phyloP scores from a whole-genome alignment of 2,113 vertebrate genomes.

The Danionella cerebrum region DNA sequence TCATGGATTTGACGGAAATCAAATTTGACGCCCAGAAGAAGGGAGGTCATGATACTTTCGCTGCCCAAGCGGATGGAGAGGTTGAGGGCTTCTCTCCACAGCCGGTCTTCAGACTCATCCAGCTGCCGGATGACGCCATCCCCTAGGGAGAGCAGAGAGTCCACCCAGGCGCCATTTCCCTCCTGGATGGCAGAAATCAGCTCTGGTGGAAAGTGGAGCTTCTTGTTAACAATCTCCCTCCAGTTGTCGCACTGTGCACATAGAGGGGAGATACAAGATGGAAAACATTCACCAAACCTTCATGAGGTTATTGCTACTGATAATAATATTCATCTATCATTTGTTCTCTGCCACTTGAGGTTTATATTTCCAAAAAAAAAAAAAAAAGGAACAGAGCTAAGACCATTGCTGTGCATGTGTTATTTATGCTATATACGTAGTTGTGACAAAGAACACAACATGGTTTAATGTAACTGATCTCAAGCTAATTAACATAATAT shows the following conservation, averaged over 20 bases:
- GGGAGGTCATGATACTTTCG: conserved; percentile 59
- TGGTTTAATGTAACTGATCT: too few species aligned
- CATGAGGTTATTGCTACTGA: background rate
- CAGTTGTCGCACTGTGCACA: conserved; percentile 64
- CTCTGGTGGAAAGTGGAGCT: conserved; percentile 71
- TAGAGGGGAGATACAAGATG: background rate
- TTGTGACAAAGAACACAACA: too few species aligned
- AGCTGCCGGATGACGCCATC: conserved; percentile 69
- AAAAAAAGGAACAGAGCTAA: too few species aligned
- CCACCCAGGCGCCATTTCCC: conserved; percentile 60
- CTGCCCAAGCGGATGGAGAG: conserved; percentile 75
- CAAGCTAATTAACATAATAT: too few species aligned
- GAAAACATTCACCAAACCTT: background rate
- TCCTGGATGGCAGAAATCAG: conserved; percentile 76
- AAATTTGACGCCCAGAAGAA: conserved; percentile 77
- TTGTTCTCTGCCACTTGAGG: background rate
- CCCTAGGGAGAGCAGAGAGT: conserved; percentile 63
- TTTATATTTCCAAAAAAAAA: too few species aligned
- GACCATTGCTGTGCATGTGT: too few species aligned
- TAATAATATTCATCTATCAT: background rate
- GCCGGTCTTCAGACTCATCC: conserved; percentile 75
- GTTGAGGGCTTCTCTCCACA: conserved; percentile 81
- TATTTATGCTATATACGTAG: too few species aligned
- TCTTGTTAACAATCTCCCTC: conserved; percentile 79
- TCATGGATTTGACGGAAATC: conserved; percentile 84